Conservation (phyloP, 2,113 vertebrate genomes). For the Trogon melanurus region DNA sequence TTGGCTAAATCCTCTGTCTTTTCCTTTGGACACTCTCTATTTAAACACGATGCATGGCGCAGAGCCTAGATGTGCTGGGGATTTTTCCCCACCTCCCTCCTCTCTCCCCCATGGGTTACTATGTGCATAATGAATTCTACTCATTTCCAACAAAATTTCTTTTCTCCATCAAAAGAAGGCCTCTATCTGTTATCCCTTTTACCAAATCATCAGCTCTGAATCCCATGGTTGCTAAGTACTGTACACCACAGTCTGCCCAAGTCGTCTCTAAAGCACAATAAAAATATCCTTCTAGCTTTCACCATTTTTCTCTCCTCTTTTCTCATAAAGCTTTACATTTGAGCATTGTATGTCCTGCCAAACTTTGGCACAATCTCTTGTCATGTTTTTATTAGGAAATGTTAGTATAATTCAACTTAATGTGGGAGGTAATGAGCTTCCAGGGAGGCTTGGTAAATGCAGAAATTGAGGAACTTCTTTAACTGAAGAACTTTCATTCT, state of each 20-base stretch:
- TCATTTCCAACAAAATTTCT: not conserved
- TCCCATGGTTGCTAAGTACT: not conserved
- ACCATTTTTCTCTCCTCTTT: not conserved
- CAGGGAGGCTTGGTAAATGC: not conserved
- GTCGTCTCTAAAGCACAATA: not conserved
- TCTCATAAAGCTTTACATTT: not conserved
- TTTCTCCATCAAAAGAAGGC: not conserved
- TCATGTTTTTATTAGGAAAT: constrained; percentile 21
- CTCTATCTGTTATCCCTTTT: not conserved
- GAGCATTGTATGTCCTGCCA: not conserved
- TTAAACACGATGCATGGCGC: not conserved
- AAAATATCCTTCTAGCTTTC: not conserved
- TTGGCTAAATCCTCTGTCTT: constrained; percentile 39
- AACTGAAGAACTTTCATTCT: not conserved
- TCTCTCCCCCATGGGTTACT: not conserved
- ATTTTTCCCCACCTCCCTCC: not conserved
- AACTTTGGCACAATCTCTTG: not conserved
- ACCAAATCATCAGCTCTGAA: not conserved
- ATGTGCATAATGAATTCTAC: constrained; percentile 43
- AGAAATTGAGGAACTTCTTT: not conserved
- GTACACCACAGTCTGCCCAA: not conserved
- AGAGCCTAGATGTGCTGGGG: constrained; percentile 21
- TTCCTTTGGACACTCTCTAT: constrained; percentile 27
- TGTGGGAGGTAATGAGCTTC: not conserved
- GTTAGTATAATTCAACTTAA: not conserved